Evolutionary conservation across 2,888 invertebrate genomes (phyloP).

Genomic region (Zaprionus lineosus): DNA sequence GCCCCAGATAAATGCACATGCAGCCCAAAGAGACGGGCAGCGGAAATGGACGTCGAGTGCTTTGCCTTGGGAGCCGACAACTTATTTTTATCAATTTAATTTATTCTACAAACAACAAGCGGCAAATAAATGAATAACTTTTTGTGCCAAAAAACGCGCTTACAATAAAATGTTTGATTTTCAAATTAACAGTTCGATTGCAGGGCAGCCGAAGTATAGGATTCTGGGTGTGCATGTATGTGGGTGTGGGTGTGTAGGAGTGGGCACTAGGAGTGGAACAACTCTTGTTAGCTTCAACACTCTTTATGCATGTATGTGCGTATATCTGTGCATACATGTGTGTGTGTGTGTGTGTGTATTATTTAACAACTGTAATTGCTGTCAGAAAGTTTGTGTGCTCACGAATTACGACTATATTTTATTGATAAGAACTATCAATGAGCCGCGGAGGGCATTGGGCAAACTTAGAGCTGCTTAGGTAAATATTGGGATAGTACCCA

Average conservation of each 20-base stretch:
- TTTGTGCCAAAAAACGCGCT: slow-evolving; percentile 30
- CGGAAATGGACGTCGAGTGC: slow-evolving; percentile 31
- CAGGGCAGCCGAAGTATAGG: slow-evolving; percentile 19
- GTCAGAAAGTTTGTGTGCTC: slow-evolving; percentile 42
- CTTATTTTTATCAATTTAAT: slow-evolving; percentile 62
- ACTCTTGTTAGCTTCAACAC: not conserved
- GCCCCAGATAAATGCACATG: slow-evolving; percentile 20
- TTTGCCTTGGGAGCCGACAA: slow-evolving; percentile 3
- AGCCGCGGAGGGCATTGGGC: too few species aligned
- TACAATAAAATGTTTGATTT: slow-evolving; percentile 43
- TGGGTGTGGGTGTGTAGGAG: slow-evolving; percentile 13
- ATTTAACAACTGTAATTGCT: slow-evolving; percentile 76
- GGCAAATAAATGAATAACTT: slow-evolving; percentile 45
- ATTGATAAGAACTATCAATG: slow-evolving; percentile 61
- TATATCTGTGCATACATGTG: too few species aligned
- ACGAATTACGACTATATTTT: slow-evolving; percentile 41
- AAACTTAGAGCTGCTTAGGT: slow-evolving; percentile 3
- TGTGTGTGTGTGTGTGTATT: slow-evolving; percentile 38
- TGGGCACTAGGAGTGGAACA: slow-evolving; percentile 2
- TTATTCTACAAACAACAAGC: slow-evolving; percentile 46
- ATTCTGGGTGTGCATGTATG: slow-evolving; percentile 9
- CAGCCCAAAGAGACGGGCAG: not conserved
- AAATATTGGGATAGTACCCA: too few species aligned
- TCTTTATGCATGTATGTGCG: too few species aligned
- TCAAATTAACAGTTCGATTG: slow-evolving; percentile 46